Base-by-base conservation (phyloP, 1,140 invertebrate species). In the Epicauta chinensis region DNA sequence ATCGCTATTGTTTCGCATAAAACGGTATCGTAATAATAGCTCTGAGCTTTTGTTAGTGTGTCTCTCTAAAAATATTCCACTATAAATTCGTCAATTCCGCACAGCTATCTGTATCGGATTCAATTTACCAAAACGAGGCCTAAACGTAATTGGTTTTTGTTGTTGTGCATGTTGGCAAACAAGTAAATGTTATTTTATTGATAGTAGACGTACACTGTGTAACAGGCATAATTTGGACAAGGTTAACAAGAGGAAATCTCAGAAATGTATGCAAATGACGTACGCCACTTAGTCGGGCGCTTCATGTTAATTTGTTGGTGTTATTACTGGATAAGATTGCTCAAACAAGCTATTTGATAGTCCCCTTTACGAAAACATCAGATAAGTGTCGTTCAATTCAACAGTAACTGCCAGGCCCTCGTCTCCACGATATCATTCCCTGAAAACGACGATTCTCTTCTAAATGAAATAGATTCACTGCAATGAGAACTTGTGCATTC, bases 281-380 rank as follows among this genome's bases (percentile, higher is more conserved):
- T 40, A 47, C 41, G 53, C 44, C 49, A 55, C 53, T 59, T 59
- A 59, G 45, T 59, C 39, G 39, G 55, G 53, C 53, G 49, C 49
- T 53, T 46, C 44, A 59, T 59, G 57, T 59, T 59, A 59, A 59
- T 59, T 59, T 59, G 57, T 56, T 59, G 41, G 48, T 56, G 57
- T 56, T 59, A 56, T 59, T 59, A 59, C 46, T 43, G 56, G 57
- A 59, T 59, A 59, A 59, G 57, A 56, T 56, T 59, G 39, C 41
- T 53, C 49, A 56, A 59, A 59, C 57, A 59, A 56, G 53, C 44
- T 56, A 56, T 59, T 59, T 59, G 57, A 59, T 59, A 56, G 47
- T 52, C 50, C 50, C 53, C 54, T 49, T 47, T 47, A 51, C 29
- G 53, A 57, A 57, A 60, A 57, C 51, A 55, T 53, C 58, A 57